A percentile compares a stretch with the other conserved stretches of the same genome.
Evolutionary conservation across 1,140 invertebrate species (phyloP).

Genomic region (Sarcophaga peregrina): DNA sequence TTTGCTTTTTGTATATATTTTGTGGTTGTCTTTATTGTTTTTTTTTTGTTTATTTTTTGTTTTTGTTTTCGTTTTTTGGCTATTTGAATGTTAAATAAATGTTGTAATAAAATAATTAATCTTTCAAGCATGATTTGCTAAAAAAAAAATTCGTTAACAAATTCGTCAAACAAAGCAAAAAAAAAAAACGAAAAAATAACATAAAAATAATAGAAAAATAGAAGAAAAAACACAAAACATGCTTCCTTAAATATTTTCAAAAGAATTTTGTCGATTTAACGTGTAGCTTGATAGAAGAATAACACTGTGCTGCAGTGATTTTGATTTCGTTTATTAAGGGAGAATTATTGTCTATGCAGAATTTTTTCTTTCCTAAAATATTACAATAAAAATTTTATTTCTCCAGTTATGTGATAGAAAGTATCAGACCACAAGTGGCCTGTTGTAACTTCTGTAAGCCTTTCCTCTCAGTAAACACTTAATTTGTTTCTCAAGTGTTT

Average conservation of each 20-base stretch:
- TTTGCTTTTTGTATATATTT: background rate
- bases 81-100: constrained; percentile 18
- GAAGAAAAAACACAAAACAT: background rate
- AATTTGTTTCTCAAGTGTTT: too few species aligned
- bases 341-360: too few species aligned
- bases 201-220: too few species aligned
- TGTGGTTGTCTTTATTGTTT: background rate
- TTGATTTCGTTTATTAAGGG: background rate
- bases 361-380: too few species aligned
- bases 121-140: constrained; percentile 4
- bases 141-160: background rate
- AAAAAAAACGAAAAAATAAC: background rate
- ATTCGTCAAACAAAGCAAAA: background rate
- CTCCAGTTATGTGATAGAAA: too few species aligned
- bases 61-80: background rate
- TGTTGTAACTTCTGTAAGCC: too few species aligned
- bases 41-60: constrained; percentile 4
- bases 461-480: too few species aligned
- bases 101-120: constrained; percentile 38
- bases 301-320: background rate
- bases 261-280: background rate
- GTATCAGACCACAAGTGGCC: too few species aligned
- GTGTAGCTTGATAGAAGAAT: background rate
- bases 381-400: too few species aligned
- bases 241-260: constrained; percentile 7